Percentiles rank a stretch among this genome's conserved stretches.
These are phyloP conservation scores for Entomyzon cyanotis DNA, from an alignment of 2,113 vertebrate genomes.

Conservation along the genomic window DNA sequence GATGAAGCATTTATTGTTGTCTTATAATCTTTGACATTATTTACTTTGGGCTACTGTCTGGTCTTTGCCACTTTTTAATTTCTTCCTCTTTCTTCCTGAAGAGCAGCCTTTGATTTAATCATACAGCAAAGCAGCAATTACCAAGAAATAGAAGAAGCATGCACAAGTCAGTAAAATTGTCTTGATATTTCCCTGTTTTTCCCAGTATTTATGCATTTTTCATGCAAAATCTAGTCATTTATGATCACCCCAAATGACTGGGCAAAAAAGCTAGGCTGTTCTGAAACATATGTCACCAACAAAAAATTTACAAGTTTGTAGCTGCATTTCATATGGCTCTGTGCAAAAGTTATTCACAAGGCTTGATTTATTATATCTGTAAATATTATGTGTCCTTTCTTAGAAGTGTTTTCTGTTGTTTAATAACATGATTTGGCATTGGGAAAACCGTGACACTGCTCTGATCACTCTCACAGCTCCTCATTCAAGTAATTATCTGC, in stretches of 20 bases:
- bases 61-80: background rate
- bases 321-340: background rate
- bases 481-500: background rate
- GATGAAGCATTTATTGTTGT: background rate
- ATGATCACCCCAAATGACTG: background rate
- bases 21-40: background rate
- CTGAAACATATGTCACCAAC: background rate
- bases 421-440: background rate
- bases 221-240: background rate
- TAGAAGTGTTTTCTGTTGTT: slow-evolving; percentile 35
- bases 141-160: background rate
- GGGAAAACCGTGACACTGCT: background rate
- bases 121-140: background rate
- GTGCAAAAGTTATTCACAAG: background rate
- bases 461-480: background rate
- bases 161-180: background rate
- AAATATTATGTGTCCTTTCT: background rate
- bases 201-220: background rate
- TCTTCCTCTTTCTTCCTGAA: background rate
- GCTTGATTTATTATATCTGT: slow-evolving; percentile 13
- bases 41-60: background rate
- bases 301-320: background rate
- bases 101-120: slow-evolving; percentile 9
- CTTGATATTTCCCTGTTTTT: background rate
- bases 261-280: background rate